Evolutionary conservation across 1,140 invertebrate species (phyloP), one percentile per base, ranked within the genome.

Genomic region (Linepithema humile): DNA sequence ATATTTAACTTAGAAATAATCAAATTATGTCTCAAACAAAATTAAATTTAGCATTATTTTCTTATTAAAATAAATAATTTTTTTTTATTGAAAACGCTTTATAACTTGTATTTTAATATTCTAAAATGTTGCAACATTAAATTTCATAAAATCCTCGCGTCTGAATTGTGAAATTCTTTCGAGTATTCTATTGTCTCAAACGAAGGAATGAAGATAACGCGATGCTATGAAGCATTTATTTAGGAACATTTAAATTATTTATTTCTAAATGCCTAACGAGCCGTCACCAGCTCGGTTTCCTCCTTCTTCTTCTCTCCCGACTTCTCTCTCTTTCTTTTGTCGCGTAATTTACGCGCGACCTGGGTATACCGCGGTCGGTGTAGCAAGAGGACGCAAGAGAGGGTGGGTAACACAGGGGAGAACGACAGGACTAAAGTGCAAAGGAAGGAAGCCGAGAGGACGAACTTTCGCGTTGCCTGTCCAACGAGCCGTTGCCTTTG

Each of bases 181-280:
- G 0, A 15, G 69, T 26, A 15, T 69, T 55, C 78, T n/a, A 62
- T 82, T 82, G 67, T 73, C 67, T 60, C 15, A 32, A n/a, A 62
- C 53, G 69, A 26, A 23, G 15, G 38, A n/a, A 48, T 57, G 17
- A 17, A 57, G 78, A 83, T 82, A 85, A 73, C 43, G 15, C 26
- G 55, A 40, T 17, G 29, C 26, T 62, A 15, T 35, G 32, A 12
- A 72, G 69, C 85, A 85, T 88, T 88, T 85, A 84, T 90, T 89
- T 86, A 82, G 73, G 50, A 80, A 69, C 70, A 53, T 86, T 84
- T 90, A 85, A 90, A 89, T 90, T 89, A 90, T 90, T 90, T 89
- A 90, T 90, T 90, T 86, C 57, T 84, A 88, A 90, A 90, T 85
- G 72, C 82, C 84, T 89, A 89, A 90, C 88, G 89, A 89, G 86